phyloP scores from a whole-genome alignment of 1,140 invertebrate species.

The Leptestheria dahalacensis region DNA sequence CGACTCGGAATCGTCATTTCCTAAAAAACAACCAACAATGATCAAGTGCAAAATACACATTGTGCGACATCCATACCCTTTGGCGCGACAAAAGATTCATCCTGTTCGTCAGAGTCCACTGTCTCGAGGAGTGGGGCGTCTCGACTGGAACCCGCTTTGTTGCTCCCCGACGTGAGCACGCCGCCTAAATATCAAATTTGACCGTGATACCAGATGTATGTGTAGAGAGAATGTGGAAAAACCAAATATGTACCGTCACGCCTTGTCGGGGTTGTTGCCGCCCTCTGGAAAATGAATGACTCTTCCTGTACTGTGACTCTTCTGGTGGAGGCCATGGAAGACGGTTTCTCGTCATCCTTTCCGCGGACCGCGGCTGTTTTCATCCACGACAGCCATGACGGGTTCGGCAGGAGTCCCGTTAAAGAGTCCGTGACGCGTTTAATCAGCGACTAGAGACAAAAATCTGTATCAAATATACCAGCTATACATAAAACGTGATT shows the following conservation, averaged over 20 bases:
- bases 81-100: neutral
- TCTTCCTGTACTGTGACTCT: neutral
- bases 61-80: neutral
- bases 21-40: neutral
- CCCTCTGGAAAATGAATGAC: constrained; percentile 3
- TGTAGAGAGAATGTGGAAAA: no score
- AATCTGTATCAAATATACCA: neutral
- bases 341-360: constrained; percentile 6
- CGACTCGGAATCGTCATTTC: constrained; percentile 11
- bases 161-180: neutral
- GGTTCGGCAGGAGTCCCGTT: constrained; percentile 12
- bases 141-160: neutral
- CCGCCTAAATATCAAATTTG: no score
- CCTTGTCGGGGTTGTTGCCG: neutral
- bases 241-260: no score
- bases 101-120: neutral
- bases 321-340: neutral
- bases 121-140: neutral
- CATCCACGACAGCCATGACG: constrained; percentile 12
- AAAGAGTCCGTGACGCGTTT: constrained; percentile 14
- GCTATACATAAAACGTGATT: neutral
- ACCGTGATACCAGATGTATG: no score
- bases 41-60: no score
- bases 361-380: neutral
- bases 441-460: constrained; percentile 7